Base-by-base conservation (phyloP, 2,113 vertebrate species). In the Nannospalax galili region DNA sequence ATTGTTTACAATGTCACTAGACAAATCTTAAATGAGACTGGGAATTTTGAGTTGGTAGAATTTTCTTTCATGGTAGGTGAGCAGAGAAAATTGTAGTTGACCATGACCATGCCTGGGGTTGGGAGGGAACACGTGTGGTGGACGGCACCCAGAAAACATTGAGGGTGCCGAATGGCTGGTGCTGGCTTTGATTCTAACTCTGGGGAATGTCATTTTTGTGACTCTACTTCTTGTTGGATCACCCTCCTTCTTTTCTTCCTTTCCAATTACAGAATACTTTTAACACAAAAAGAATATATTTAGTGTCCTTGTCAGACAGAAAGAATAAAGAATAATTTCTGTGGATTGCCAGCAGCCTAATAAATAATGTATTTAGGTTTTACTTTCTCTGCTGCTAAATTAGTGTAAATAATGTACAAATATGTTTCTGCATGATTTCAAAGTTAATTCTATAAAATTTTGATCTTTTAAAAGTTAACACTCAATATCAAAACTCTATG, bases 361-460 rank as follows among this genome's bases (percentile, higher is more conserved):
- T 90, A 91, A 91, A 93, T 91, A 82, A 64, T 69, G 73, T 74
- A 81, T 42, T 80, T 92, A 60, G 56, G 56, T 30, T 93, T 97
- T 37, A 73, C 85, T 91, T 84, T 62, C 24, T 89, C 30, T 88
- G 79, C 81, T 77, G 35, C 42, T 37, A 67, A 85, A 40, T 69
- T 56, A 17, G 32, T 62, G 30, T 82, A 88, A 52, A 92, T 77
- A 87, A 84, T 67, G 52, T 90, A 35, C 14, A 90, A 17, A 90
- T 30, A 67, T 45, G 6, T 95, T 93, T 56, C 45, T 81, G 40
- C 24, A 30, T 77, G 73, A 69, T 72, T 96, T 96, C 67, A 48
- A 35, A 90, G 48, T 75, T 85, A 84, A 32, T 65, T 32, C 26
- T 90, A 5, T 73, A 91, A 79, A 19, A 45, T 88, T 87, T 64